A percentile compares a stretch with the other conserved stretches of the same genome.
phyloP scores from a whole-genome alignment of 2,888 invertebrate species.

The Trilocha varians region DNA sequence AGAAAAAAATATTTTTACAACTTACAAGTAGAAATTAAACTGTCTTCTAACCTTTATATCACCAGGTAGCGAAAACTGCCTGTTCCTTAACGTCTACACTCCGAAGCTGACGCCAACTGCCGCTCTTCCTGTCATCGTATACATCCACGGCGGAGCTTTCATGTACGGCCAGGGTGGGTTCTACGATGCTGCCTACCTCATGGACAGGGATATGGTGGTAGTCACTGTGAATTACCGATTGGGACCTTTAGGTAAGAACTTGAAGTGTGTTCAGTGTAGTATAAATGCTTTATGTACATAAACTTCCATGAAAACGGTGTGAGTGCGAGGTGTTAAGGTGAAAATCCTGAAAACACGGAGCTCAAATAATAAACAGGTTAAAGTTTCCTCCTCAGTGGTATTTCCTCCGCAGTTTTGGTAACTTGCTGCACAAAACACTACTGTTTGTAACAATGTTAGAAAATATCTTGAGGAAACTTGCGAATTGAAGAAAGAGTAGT shows the following conservation, averaged over 20 bases:
- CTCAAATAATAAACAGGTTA: too few relatives aligned
- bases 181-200: constrained; percentile 72
- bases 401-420: too few relatives aligned
- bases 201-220: constrained; percentile 77
- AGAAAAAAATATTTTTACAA: too few relatives aligned
- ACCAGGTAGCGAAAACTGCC: constrained; percentile 78
- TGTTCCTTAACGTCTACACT: constrained; percentile 76
- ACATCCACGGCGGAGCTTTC: constrained; percentile 80
- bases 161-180: constrained; percentile 75
- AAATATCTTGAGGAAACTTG: too few relatives aligned
- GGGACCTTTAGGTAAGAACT: constrained; percentile 78
- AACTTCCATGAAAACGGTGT: too few relatives aligned
- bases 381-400: too few relatives aligned
- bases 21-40: too few relatives aligned
- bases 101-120: constrained; percentile 54
- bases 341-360: too few relatives aligned
- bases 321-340: too few relatives aligned
- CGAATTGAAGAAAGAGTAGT: too few relatives aligned
- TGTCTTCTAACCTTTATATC: background rate
- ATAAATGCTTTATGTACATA: background rate
- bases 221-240: constrained; percentile 81
- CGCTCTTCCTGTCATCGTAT: constrained; percentile 75
- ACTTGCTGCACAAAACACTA: too few relatives aligned
- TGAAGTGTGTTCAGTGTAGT: background rate
- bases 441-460: too few relatives aligned